These are phyloP conservation scores for Brachionus rubens DNA, from an alignment of 1,140 invertebrate genomes.

Conservation along the genomic window DNA sequence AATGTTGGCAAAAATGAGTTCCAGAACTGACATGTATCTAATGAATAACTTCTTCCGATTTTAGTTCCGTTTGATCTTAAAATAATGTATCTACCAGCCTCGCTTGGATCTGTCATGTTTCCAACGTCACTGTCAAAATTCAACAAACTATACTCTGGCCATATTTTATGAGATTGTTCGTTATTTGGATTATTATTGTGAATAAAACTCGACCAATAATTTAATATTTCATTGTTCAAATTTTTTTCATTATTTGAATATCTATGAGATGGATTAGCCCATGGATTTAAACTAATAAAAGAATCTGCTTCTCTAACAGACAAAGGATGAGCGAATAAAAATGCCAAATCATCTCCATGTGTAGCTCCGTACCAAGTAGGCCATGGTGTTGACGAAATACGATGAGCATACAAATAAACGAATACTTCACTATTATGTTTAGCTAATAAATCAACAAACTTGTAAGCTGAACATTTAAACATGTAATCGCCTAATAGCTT, in stretches of 20 bases:
- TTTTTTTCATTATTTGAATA: constrained; percentile 35
- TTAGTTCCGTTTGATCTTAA: constrained; percentile 25
- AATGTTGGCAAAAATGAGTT: constrained; percentile 33
- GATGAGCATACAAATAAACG: constrained; percentile 90
- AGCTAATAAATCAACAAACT: constrained; percentile 82
- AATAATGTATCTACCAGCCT: constrained; percentile 17
- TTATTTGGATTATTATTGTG: background rate
- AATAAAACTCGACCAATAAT: constrained; percentile 34
- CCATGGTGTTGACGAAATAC: constrained; percentile 10
- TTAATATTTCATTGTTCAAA: constrained; percentile 24
- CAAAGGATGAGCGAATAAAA: constrained; percentile 83
- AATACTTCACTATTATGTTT: constrained; percentile 75
- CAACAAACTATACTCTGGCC: constrained; percentile 26
- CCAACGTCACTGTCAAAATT: constrained; percentile 6
- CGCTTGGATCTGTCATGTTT: constrained; percentile 21
- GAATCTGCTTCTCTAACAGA: background rate
- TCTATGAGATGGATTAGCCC: background rate
- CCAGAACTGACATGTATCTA: constrained; percentile 42
- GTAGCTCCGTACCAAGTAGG: constrained; percentile 35
- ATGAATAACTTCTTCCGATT: constrained; percentile 17
- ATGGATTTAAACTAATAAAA: background rate
- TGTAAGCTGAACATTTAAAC: constrained; percentile 90
- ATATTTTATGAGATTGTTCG: background rate
- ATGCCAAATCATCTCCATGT: constrained; percentile 72
- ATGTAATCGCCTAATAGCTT: constrained; percentile 76